These are phyloP conservation scores for Oxygymnocypris stewartii DNA, from an alignment of 2,113 vertebrate genomes.

Conservation along the genomic window DNA sequence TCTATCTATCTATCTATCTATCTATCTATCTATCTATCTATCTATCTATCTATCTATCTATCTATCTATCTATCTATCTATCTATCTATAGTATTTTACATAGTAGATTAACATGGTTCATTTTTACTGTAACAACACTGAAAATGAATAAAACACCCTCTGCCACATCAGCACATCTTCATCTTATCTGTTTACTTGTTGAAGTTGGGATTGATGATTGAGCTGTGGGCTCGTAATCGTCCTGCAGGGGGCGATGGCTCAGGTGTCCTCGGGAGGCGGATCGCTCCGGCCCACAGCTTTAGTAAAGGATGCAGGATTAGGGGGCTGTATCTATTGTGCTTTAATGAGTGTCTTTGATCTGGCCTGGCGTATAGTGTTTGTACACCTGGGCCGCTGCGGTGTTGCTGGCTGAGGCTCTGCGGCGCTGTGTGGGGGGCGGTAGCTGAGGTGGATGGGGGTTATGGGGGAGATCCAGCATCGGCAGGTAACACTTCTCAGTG, in stretches of 20 bases:
- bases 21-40: not conserved
- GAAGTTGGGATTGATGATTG: not conserved
- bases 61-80: too few relatives aligned
- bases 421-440: constrained; percentile 1
- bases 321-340: constrained; percentile 72
- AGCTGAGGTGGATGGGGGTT: constrained; percentile 25
- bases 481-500: constrained; percentile 75
- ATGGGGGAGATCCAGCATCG: constrained; percentile 44
- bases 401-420: constrained; percentile 64
- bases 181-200: not conserved
- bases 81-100: not conserved
- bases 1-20: too few relatives aligned
- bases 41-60: too few relatives aligned
- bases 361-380: constrained; percentile 74
- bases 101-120: too few relatives aligned
- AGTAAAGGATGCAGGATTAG: constrained; percentile 53
- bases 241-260: constrained; percentile 63
- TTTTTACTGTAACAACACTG: not conserved
- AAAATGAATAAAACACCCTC: not conserved
- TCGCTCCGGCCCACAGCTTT: constrained; percentile 42
- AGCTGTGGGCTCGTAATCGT: not conserved
- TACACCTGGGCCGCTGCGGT: constrained; percentile 74
- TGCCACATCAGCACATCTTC: not conserved
- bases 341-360: constrained; percentile 80
- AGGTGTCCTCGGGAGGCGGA: constrained; percentile 30